Base-by-base conservation (phyloP, 1,140 invertebrate genomes). In the Megalonaias nervosa region DNA sequence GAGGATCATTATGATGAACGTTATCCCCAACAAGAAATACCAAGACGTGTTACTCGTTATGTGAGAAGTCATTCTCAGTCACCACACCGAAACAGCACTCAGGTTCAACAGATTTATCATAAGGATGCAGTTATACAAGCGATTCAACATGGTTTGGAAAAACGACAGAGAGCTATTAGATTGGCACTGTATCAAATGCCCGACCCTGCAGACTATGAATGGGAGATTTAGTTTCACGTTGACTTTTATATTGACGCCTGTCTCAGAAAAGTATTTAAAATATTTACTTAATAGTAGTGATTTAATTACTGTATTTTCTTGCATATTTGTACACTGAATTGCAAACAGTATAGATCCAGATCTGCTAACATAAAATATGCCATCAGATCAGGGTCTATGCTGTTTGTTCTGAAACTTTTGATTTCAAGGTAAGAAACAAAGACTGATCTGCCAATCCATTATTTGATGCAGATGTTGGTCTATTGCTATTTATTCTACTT, bases 191-290 rank as follows among this genome's bases (percentile, higher is more conserved):
- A 78, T 64, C 76, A 78, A 60, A 78, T 78, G 76, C 65, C 76
- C 9, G 76, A 78, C n/a, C 76, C 76, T 17, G 76, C 70, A 12
- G 76, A 78, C 31, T 78, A 78, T 60, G 76, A 78, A 60, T 78
- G 76, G 76, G 76, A 78, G 69, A 78, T 78, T 58, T 78, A 69
- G 70, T 31, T 19, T 61, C 19, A 61, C 9, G 9, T 23, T 62
- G 9, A 62, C 60, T 11, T n/a, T 48, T 48, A 48, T 48, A 48
- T 48, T 11, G 38, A 6, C 9, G 38, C 38, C 38, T 48, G 38
- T 48, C 38, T 48, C 38, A 48, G 38, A 48, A 48, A 48, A 11
- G 4, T 48, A 11, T 48, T 48, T 11, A 48, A 48, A 48, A 48
- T 48, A 48, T 9, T 6, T 11, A 48, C 38, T 9, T 48, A 48